Conservation (phyloP, 2,113 vertebrate genomes). For the Speoplatyrhinus poulsoni region DNA sequence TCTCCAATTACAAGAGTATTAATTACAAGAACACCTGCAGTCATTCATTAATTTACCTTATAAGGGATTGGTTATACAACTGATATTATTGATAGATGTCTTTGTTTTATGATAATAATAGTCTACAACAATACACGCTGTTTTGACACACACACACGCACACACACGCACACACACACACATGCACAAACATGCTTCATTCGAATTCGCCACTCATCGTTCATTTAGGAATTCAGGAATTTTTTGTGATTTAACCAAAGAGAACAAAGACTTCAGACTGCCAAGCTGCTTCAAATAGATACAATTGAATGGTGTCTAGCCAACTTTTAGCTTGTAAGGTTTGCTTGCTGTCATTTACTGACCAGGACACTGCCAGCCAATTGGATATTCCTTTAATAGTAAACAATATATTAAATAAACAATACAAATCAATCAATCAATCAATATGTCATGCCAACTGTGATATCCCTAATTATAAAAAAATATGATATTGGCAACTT, state of each 20-base stretch:
- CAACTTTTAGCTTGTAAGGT: too few species aligned
- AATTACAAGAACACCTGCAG: conserved; percentile 74
- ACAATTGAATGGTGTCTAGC: too few species aligned
- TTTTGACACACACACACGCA: not conserved
- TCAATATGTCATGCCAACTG: not conserved
- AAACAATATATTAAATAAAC: conserved; percentile 5
- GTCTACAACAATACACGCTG: conserved; percentile 30
- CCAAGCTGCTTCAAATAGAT: too few species aligned
- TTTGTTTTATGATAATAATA: conserved; percentile 46
- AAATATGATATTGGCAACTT: not conserved
- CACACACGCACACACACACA: too few species aligned
- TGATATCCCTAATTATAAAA: not conserved
- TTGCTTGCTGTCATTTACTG: not conserved
- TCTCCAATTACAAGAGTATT: conserved; percentile 72
- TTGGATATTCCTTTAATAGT: not conserved
- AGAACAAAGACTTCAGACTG: too few species aligned
- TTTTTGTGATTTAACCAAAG: too few species aligned
- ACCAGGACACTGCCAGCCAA: not conserved
- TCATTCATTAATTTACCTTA: conserved; percentile 63
- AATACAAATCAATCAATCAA: not conserved
- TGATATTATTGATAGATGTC: conserved; percentile 41
- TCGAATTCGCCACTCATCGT: too few species aligned
- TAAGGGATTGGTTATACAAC: conserved; percentile 41
- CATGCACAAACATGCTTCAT: too few species aligned
- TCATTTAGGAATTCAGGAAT: too few species aligned